A percentile compares a stretch with the other conserved stretches of the same genome.
phyloP scores from a whole-genome alignment of 2,113 vertebrate species.

The Cheirogaleus medius region DNA sequence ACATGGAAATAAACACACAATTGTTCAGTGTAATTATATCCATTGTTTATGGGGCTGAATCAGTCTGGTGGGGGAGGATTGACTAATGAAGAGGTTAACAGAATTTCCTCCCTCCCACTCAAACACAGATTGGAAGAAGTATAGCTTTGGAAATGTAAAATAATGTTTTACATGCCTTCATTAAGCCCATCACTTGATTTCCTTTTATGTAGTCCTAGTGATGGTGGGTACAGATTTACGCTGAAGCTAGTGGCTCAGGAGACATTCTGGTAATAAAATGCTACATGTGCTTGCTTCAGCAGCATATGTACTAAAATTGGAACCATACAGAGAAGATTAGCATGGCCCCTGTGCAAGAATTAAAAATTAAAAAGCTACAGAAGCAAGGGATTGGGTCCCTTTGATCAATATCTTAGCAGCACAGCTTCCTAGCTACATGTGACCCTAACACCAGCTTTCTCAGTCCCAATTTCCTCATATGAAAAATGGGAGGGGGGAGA shows the following conservation, averaged over 20 bases:
- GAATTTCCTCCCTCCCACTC: conserved; percentile 34
- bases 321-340: too few species aligned
- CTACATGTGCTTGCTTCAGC: too few species aligned
- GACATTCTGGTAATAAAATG: not conserved
- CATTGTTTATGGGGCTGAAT: conserved; percentile 62
- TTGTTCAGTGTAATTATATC: conserved; percentile 59
- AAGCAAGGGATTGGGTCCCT: not conserved
- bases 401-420: not conserved
- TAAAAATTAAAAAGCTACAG: not conserved
- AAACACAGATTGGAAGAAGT: not conserved
- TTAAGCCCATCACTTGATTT: not conserved
- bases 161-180: not conserved
- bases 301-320: too few species aligned
- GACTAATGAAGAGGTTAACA: conserved; percentile 58
- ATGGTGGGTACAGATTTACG: not conserved
- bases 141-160: not conserved
- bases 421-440: not conserved
- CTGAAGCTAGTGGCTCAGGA: not conserved
- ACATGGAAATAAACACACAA: conserved; percentile 53
- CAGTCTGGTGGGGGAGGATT: conserved; percentile 52
- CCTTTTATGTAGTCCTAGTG: not conserved
- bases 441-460: not conserved
- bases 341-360: too few species aligned
- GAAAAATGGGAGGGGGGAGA: not conserved
- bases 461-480: not conserved